A percentile compares a stretch with the other conserved stretches of the same genome.
Evolutionary conservation across 2,888 invertebrate species (phyloP).

Genomic region (Plebejus melissa): DNA sequence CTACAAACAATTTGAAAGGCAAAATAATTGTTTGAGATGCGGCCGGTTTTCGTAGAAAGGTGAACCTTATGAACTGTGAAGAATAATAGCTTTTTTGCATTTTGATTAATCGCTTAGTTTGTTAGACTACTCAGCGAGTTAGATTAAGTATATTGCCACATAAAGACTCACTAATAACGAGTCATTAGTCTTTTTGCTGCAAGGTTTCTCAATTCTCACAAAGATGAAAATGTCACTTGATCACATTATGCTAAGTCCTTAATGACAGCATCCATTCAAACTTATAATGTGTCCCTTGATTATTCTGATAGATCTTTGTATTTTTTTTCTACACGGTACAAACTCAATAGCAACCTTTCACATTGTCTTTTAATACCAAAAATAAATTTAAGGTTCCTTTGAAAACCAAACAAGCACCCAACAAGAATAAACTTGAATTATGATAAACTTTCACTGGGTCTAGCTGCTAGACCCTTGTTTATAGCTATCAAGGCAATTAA

Average conservation of each 20-base stretch:
- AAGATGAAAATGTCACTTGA: not conserved
- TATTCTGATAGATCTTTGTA: not conserved
- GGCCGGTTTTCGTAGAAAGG: not conserved
- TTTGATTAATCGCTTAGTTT: conserved; percentile 13
- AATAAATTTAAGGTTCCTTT: not conserved
- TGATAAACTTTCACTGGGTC: conserved; percentile 29
- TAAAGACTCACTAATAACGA: conserved; percentile 1
- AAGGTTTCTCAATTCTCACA: conserved; percentile 8
- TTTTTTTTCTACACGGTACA: not conserved
- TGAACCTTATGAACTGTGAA: conserved; percentile 6
- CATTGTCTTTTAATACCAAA: not conserved
- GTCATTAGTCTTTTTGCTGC: conserved; percentile 13
- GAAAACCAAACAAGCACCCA: not conserved
- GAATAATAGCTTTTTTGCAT: not conserved
- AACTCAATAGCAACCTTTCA: not conserved
- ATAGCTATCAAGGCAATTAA: conserved; percentile 29
- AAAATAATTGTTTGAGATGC: conserved; percentile 1
- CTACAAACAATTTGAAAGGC: conserved; percentile 15
- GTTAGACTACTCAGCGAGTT: not conserved
- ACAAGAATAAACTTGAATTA: not conserved
- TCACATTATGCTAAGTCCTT: not conserved
- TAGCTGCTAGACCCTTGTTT: conserved; percentile 28
- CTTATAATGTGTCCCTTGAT: not conserved
- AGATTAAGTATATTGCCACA: not conserved
- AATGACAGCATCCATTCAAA: not conserved